Evolutionary conservation across 2,888 invertebrate genomes (phyloP).

Genomic region (Arrhopalites spinosus): DNA sequence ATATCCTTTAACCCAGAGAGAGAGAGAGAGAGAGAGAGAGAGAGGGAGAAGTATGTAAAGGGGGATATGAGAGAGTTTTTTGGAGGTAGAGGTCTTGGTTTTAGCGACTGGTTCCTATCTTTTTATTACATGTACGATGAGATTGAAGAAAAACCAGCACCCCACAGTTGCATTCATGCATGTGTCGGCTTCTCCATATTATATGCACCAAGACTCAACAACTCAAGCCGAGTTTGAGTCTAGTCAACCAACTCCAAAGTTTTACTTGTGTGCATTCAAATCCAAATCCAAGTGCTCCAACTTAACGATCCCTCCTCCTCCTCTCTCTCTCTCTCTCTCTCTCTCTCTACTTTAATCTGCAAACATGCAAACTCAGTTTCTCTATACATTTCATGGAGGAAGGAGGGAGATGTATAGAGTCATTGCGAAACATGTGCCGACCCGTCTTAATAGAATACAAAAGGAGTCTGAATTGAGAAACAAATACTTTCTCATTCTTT

Average conservation of each 20-base stretch:
- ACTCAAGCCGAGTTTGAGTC: background rate
- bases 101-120: constrained; percentile 2
- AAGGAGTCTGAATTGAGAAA: too few relatives aligned
- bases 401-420: too few relatives aligned
- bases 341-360: background rate
- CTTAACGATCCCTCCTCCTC: background rate
- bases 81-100: constrained; percentile 3
- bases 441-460: too few relatives aligned
- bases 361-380: background rate
- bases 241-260: constrained; percentile 10
- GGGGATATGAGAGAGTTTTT: background rate
- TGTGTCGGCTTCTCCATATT: constrained; percentile 1
- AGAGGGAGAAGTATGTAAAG: background rate
- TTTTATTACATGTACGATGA: background rate
- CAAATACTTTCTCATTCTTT: too few relatives aligned
- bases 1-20: background rate
- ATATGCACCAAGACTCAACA: background rate
- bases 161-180: background rate
- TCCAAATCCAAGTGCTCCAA: background rate
- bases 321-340: background rate
- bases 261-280: constrained; percentile 10
- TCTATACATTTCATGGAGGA: background rate
- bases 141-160: background rate
- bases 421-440: too few relatives aligned
- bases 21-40: background rate